Evolutionary conservation across 2,113 vertebrate species (phyloP).

Genomic region (Thalassoma bifasciatum): DNA sequence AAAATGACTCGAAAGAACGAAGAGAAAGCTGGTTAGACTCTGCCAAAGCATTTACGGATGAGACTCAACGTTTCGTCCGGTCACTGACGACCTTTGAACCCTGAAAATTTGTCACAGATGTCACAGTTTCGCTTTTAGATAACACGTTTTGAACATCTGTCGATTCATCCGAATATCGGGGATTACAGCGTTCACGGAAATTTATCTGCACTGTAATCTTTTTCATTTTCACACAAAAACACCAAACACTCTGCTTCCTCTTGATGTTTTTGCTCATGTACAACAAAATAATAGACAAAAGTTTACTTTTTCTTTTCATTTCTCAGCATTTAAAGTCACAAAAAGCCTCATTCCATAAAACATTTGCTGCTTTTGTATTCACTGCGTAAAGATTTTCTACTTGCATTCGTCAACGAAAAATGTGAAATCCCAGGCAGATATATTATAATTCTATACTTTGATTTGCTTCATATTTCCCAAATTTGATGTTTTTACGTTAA

Average conservation of each 20-base stretch:
- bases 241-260: background rate
- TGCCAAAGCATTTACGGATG: slow-evolving; percentile 51
- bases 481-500: background rate
- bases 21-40: slow-evolving; percentile 35
- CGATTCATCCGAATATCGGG: background rate
- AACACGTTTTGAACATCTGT: background rate
- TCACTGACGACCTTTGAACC: slow-evolving; percentile 28
- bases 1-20: slow-evolving; percentile 24
- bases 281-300: background rate
- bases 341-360: background rate
- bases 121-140: slow-evolving; percentile 11
- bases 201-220: background rate
- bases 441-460: slow-evolving; percentile 4
- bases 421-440: no score
- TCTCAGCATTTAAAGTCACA: background rate
- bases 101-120: background rate
- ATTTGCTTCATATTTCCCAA: background rate
- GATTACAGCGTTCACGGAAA: background rate
- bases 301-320: no score
- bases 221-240: background rate
- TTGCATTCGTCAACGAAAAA: no score
- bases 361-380: slow-evolving; percentile 1
- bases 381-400: no score
- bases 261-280: background rate
- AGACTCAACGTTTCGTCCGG: slow-evolving; percentile 2